phyloP scores from a whole-genome alignment of 2,888 invertebrate species.

The Parthenolecanium corni region DNA sequence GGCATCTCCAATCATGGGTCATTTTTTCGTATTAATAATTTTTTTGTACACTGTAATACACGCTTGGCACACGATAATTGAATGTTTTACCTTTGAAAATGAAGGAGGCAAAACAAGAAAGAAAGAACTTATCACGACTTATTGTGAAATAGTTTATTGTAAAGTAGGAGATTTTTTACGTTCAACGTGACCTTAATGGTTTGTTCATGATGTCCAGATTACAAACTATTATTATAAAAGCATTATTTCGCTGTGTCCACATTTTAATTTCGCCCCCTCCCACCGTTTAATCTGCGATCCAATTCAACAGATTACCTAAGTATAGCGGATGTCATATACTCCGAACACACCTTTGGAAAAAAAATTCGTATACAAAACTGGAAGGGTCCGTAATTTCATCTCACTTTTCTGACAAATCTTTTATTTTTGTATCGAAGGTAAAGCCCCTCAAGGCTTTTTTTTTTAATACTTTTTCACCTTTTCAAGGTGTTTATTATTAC shows the following conservation, averaged over 20 bases:
- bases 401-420: background rate
- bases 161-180: constrained; percentile 24
- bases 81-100: constrained; percentile 27
- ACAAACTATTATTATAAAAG: constrained; percentile 27
- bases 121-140: constrained; percentile 25
- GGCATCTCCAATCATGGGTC: background rate
- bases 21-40: no score
- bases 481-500: no score
- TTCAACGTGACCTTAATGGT: constrained; percentile 26
- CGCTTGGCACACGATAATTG: constrained; percentile 26
- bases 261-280: background rate
- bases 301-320: constrained; percentile 12
- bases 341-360: constrained; percentile 15
- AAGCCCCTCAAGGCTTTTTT: background rate
- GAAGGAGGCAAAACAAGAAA: background rate
- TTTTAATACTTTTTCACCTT: background rate
- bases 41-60: constrained; percentile 2
- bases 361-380: background rate
- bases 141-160: constrained; percentile 28
- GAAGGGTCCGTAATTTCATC: constrained; percentile 5
- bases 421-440: background rate
- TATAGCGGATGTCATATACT: constrained; percentile 16
- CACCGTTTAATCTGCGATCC: constrained; percentile 17
- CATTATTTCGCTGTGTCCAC: constrained; percentile 22
- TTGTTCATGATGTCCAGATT: constrained; percentile 28